These are phyloP conservation scores for Charanyca ferruginea DNA, from an alignment of 2,888 invertebrate species.

Conservation along the genomic window DNA sequence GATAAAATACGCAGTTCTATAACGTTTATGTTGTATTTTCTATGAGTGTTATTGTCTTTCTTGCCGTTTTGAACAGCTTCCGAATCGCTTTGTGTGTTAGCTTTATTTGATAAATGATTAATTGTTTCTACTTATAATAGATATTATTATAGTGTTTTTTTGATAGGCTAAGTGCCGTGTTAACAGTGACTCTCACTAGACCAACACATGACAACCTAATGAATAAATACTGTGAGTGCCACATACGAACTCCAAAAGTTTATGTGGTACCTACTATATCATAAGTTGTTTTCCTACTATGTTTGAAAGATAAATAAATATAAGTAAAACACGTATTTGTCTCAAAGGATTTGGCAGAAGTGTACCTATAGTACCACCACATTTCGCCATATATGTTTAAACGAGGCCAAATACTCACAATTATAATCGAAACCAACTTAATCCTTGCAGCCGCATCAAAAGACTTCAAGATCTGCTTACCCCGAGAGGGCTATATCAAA, in stretches of 20 bases:
- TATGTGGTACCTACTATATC: no score
- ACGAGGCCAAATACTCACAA: neutral
- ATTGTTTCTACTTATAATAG: neutral
- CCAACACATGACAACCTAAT: no score
- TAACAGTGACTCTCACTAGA: no score
- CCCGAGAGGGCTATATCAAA: slow-evolving; percentile 51
- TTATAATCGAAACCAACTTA: slow-evolving; percentile 30
- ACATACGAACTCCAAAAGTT: no score
- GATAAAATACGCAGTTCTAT: slow-evolving; percentile 40
- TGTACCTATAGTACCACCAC: no score
- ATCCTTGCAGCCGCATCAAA: slow-evolving; percentile 26
- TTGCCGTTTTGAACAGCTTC: slow-evolving; percentile 13
- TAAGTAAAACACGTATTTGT: no score
- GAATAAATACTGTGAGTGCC: no score
- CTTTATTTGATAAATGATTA: neutral
- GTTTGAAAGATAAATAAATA: no score
- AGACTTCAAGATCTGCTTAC: slow-evolving; percentile 53
- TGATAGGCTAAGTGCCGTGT: no score
- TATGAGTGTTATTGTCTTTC: slow-evolving; percentile 31
- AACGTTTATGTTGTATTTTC: slow-evolving; percentile 54
- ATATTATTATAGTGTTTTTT: no score
- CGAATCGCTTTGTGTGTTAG: slow-evolving; percentile 16
- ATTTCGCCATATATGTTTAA: neutral
- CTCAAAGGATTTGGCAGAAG: no score
- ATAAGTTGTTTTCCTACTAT: no score